Percentiles rank a stretch among this genome's conserved stretches.
These are phyloP conservation scores for Plutomurus gul DNA, from an alignment of 1,140 invertebrate species.

Conservation along the genomic window DNA sequence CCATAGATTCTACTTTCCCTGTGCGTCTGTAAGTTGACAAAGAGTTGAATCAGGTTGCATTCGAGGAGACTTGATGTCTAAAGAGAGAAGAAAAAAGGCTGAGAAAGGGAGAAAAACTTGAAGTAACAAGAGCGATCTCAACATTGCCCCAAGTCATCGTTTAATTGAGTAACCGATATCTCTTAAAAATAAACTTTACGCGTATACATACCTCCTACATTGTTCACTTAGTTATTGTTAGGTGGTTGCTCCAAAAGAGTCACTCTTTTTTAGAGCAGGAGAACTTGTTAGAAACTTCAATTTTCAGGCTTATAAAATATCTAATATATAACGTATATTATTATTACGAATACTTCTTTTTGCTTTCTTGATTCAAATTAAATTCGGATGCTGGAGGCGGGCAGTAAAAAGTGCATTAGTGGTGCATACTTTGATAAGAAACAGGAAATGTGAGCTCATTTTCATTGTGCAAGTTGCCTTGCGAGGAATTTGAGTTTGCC, in stretches of 20 bases:
- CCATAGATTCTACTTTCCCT: too few relatives aligned
- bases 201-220: neutral
- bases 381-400: neutral
- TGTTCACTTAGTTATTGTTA: neutral
- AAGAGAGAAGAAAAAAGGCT: neutral
- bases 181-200: conserved; percentile 2
- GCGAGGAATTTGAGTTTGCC: too few relatives aligned
- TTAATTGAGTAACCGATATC: conserved; percentile 25
- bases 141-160: neutral
- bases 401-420: neutral
- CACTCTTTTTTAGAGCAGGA: neutral
- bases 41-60: conserved; percentile 2
- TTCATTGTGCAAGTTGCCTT: neutral
- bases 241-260: too few relatives aligned
- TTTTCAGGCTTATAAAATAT: too few relatives aligned
- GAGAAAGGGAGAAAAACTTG: neutral
- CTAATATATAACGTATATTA: too few relatives aligned
- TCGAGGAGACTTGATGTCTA: neutral
- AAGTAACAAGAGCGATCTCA: conserved; percentile 19
- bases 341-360: too few relatives aligned
- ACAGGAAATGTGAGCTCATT: neutral
- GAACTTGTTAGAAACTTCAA: too few relatives aligned
- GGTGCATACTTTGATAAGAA: neutral
- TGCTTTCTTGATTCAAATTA: neutral
- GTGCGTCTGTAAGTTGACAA: too few relatives aligned